Conservation (phyloP, 2,888 invertebrate species). For the Dione juno region DNA sequence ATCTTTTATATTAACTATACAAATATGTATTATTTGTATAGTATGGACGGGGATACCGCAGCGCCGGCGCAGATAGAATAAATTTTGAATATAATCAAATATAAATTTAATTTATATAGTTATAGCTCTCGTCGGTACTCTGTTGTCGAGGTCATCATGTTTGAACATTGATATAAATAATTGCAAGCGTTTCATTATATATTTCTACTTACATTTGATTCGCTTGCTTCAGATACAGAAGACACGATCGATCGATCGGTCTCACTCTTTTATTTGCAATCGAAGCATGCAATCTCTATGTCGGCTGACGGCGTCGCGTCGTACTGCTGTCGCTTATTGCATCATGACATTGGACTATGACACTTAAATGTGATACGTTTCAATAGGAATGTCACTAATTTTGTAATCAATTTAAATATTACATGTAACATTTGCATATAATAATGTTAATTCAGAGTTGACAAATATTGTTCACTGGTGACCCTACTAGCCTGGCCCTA, state of each 20-base stretch:
- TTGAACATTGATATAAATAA: neutral
- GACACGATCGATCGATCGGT: slow-evolving; percentile 5
- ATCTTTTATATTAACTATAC: no score
- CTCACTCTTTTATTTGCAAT: slow-evolving; percentile 6
- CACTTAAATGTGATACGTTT: neutral
- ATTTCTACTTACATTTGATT: neutral
- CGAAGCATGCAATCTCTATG: neutral
- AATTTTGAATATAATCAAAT: neutral
- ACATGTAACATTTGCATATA: neutral
- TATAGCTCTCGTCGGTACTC: no score
- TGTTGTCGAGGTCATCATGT: neutral
- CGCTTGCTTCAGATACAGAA: slow-evolving; percentile 4
- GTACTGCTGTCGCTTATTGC: neutral
- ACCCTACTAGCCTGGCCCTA: neutral
- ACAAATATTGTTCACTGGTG: neutral
- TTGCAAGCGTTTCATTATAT: neutral
- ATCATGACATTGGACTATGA: neutral
- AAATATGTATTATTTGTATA: no score
- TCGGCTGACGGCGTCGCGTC: no score
- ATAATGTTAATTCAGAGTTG: neutral
- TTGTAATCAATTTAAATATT: neutral
- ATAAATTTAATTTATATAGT: neutral
- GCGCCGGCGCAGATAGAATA: no score
- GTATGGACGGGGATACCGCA: no score
- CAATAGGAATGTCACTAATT: neutral